phyloP scores from a whole-genome alignment of 2,113 vertebrate species.

The Anhinga anhinga region DNA sequence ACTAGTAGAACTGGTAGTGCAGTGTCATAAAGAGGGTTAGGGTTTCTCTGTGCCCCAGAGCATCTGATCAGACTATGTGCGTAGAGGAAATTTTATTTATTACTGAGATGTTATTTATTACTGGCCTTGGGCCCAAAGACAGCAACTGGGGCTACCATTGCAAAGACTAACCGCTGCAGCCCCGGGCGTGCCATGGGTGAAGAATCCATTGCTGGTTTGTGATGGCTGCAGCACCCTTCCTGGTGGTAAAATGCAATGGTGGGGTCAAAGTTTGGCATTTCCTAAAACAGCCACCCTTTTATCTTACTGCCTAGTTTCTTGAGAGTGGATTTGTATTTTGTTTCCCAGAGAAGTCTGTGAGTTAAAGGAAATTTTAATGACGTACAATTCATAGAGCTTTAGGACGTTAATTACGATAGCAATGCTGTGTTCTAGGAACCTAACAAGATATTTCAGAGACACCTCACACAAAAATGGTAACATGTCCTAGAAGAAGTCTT shows the following conservation, averaged over 20 bases:
- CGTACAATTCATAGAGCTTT: neutral
- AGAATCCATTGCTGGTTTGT: neutral
- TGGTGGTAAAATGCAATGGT: neutral
- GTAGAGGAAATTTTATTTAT: neutral
- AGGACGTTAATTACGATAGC: neutral
- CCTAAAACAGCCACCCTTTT: neutral
- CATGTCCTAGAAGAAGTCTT: conserved; percentile 22
- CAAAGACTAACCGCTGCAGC: rapidly evolving
- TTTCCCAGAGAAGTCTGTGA: neutral
- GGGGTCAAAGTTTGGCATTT: neutral
- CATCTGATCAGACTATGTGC: neutral
- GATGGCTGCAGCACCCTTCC: neutral
- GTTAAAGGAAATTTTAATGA: neutral
- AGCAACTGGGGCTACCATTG: neutral
- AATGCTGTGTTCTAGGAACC: neutral
- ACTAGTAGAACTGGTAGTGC: neutral
- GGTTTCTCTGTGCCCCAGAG: neutral
- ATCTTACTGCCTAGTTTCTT: neutral
- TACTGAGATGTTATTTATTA: neutral
- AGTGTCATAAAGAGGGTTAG: too few species aligned
- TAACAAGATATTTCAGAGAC: neutral
- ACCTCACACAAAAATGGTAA: neutral
- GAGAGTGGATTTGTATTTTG: neutral
- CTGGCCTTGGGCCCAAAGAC: neutral
- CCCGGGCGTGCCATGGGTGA: rapidly evolving